A percentile compares a stretch with the other conserved stretches of the same genome.
Conservation (phyloP, 1,140 invertebrate genomes). For the Apis florea region DNA sequence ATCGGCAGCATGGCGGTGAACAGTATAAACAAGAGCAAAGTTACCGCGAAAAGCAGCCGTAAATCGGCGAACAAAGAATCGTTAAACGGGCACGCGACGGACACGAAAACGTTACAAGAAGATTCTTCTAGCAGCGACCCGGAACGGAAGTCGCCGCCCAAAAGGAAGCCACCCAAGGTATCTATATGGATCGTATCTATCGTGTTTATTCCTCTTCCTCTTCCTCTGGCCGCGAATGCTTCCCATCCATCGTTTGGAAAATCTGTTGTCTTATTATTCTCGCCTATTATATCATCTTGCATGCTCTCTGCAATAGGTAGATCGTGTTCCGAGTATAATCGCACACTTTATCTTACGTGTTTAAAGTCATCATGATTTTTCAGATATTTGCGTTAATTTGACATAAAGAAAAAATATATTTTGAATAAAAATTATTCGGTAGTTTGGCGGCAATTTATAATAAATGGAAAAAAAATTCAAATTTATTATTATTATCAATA, state of each 20-base stretch:
- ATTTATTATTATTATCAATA: too few relatives aligned
- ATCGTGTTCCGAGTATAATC: background rate
- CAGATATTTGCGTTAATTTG: too few relatives aligned
- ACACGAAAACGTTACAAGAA: slow-evolving; percentile 81
- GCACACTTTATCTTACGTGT: background rate
- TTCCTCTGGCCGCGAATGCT: background rate
- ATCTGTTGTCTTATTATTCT: background rate
- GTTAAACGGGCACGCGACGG: slow-evolving; percentile 83
- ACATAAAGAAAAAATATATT: too few relatives aligned
- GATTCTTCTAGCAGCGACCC: slow-evolving; percentile 88
- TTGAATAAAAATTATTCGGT: too few relatives aligned
- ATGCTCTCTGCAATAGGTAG: background rate
- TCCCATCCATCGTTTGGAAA: background rate
- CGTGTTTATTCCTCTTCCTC: background rate
- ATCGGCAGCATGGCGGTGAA: slow-evolving; percentile 85
- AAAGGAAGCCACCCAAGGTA: slow-evolving; percentile 88
- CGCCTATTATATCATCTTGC: background rate
- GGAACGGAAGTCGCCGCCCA: slow-evolving; percentile 86
- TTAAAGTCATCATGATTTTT: too few relatives aligned
- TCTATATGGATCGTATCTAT: slow-evolving; percentile 68
- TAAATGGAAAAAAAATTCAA: too few relatives aligned
- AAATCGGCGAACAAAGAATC: slow-evolving; percentile 76
- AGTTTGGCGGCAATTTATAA: too few relatives aligned
- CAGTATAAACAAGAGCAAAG: slow-evolving; percentile 86
- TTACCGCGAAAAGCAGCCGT: slow-evolving; percentile 70